Evolutionary conservation across 2,888 invertebrate species (phyloP), one percentile per base, ranked within the genome.

Genomic region (Lycophotia porphyrea): DNA sequence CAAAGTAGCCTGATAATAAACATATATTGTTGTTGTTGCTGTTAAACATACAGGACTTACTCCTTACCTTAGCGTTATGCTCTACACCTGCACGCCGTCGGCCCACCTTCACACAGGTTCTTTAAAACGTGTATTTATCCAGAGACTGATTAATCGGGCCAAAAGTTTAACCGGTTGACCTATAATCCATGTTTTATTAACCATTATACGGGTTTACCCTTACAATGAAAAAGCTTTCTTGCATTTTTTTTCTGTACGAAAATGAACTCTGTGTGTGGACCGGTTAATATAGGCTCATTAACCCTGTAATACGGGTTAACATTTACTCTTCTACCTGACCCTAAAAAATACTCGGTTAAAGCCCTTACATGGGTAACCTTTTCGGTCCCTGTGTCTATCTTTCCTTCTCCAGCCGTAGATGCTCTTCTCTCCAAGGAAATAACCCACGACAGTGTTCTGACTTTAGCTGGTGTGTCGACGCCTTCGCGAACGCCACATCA

Each of bases 31-130:
- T n/a, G n/a, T n/a, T n/a, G n/a, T n/a, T n/a, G n/a, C n/a, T n/a
- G n/a, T n/a, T n/a, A n/a, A n/a, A 93, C 98, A 98, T 94, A 98
- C 98, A 82, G 98, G 98, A 64, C 2, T 8, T 47, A 8, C 21
- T 5, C 1, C 15, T 44, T 21, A 9, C 44, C 44, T 18, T 21
- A 47, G 21, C 21, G 44, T 44, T 21, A 21, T 47, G 21, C 8
- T 21, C 47, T 21, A 47, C 21, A 21, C 47, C 7, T 1, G 49
- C 3, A 49, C 49, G 49, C 24, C 49, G 24, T 49, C 1, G 9
- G 49, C 24, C 24, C 3, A 47, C 21, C 2, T 49, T 24, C n/a
- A n/a, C n/a, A 52, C n/a, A 1, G 11, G 52, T n/a, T n/a, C n/a
- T n/a, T n/a, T 52, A n/a, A 52, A 13, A 49, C 4, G 13, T 18